A percentile compares a stretch with the other conserved stretches of the same genome.
phyloP scores from a whole-genome alignment of 1,140 invertebrate species.

The Solenopsis invicta region DNA sequence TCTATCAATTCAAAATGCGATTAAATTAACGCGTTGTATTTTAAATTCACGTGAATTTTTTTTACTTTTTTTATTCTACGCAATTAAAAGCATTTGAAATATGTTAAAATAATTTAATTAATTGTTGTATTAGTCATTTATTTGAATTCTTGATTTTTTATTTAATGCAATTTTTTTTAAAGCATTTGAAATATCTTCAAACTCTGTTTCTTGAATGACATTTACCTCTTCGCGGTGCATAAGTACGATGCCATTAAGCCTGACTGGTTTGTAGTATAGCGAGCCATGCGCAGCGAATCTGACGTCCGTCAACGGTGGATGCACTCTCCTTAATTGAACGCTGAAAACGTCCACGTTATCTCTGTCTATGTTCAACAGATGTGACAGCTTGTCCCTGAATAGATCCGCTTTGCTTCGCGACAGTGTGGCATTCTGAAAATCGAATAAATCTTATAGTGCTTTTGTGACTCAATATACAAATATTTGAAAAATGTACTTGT shows the following conservation, averaged over 20 bases:
- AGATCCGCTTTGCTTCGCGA: slow-evolving; percentile 95
- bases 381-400: slow-evolving; percentile 95
- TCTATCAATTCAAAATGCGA: slow-evolving; percentile 87
- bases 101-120: background rate
- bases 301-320: slow-evolving; percentile 96
- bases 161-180: background rate
- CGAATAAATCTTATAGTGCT: background rate
- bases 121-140: background rate
- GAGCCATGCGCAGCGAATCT: slow-evolving; percentile 98
- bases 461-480: background rate
- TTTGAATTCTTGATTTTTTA: background rate
- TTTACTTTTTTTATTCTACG: background rate
- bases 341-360: slow-evolving; percentile 98
- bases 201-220: background rate
- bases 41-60: background rate
- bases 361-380: slow-evolving; percentile 93
- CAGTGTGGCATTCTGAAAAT: slow-evolving; percentile 89
- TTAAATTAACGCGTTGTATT: background rate
- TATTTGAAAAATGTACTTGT: background rate
- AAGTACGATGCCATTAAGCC: slow-evolving; percentile 97
- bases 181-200: background rate
- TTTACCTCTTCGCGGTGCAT: slow-evolving; percentile 95
- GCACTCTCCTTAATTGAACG: slow-evolving; percentile 94
- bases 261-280: slow-evolving; percentile 97
- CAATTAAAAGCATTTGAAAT: background rate